A percentile compares a stretch with the other conserved stretches of the same genome.
These are phyloP conservation scores for Branchellion lobata DNA, from an alignment of 2,888 invertebrate genomes.

Conservation along the genomic window DNA sequence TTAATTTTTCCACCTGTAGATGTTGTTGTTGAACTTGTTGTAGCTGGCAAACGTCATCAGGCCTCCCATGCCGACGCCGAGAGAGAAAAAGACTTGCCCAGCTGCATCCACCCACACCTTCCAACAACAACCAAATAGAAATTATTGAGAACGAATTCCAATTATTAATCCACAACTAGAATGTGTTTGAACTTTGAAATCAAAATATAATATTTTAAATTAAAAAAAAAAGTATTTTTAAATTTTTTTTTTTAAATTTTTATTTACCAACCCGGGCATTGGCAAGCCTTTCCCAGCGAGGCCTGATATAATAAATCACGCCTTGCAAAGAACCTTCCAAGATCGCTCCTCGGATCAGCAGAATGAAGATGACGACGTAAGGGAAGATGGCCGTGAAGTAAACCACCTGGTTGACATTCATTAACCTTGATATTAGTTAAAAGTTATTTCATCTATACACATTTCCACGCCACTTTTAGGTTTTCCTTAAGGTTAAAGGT, in stretches of 20 bases:
- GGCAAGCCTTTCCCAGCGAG: slow-evolving; percentile 54
- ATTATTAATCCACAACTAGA: background rate
- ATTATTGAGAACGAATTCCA: background rate
- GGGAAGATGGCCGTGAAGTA: slow-evolving; percentile 60
- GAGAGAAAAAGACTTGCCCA: slow-evolving; percentile 80
- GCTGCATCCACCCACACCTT: slow-evolving; percentile 79
- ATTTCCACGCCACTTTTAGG: too few species aligned
- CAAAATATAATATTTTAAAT: background rate
- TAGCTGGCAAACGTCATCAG: slow-evolving; percentile 74
- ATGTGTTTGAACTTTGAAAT: background rate
- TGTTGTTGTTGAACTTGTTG: slow-evolving; percentile 68
- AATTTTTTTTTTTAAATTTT: background rate
- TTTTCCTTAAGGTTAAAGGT: background rate
- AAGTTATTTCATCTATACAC: too few species aligned
- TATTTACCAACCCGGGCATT: slow-evolving; percentile 54
- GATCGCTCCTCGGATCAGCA: slow-evolving; percentile 56
- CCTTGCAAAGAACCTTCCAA: slow-evolving; percentile 57
- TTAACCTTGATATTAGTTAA: too few species aligned
- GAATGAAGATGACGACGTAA: slow-evolving; percentile 57
- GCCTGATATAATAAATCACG: slow-evolving; percentile 58
- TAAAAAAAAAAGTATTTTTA: background rate
- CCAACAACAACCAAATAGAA: slow-evolving; percentile 54
- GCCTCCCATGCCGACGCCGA: slow-evolving; percentile 76
- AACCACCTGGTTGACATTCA: slow-evolving; percentile 52
- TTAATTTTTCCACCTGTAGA: slow-evolving; percentile 61